These are phyloP conservation scores for Graphium colonna DNA, from an alignment of 2,888 invertebrate genomes.

Conservation along the genomic window DNA sequence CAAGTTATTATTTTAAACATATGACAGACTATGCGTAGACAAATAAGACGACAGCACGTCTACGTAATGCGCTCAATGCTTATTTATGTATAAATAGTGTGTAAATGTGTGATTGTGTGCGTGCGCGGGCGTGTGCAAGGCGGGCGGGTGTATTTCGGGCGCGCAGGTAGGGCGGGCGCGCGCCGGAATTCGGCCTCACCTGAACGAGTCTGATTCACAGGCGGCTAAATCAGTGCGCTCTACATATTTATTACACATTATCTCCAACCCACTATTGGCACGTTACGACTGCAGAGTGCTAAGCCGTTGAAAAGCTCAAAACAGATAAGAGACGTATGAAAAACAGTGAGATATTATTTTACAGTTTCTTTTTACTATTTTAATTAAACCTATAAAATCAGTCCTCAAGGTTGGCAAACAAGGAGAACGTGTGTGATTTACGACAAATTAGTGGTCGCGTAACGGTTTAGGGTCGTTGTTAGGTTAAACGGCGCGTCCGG, in stretches of 20 bases:
- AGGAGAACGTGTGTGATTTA: slow-evolving; percentile 55
- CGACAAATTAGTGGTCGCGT: slow-evolving; percentile 65
- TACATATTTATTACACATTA: slow-evolving; percentile 59
- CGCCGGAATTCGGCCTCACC: slow-evolving; percentile 77
- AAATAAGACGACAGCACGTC: slow-evolving; percentile 1
- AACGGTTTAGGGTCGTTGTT: slow-evolving; percentile 62
- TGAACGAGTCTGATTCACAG: slow-evolving; percentile 72
- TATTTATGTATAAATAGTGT: slow-evolving; percentile 2
- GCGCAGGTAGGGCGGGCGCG: slow-evolving; percentile 65
- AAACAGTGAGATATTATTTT: too few species aligned
- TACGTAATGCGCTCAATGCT: slow-evolving; percentile 1
- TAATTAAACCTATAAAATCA: slow-evolving; percentile 27
- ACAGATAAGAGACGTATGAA: not conserved
- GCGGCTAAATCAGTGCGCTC: slow-evolving; percentile 68
- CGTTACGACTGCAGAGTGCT: slow-evolving; percentile 36
- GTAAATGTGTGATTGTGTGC: slow-evolving; percentile 34
- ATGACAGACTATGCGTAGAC: not conserved
- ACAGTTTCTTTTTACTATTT: too few species aligned
- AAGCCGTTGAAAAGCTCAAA: slow-evolving; percentile 26
- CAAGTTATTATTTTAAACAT: too few species aligned
- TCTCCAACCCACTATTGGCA: slow-evolving; percentile 36
- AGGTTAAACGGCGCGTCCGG: slow-evolving; percentile 58
- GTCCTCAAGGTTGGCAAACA: slow-evolving; percentile 29
- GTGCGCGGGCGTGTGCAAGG: slow-evolving; percentile 46
- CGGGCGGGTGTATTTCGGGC: slow-evolving; percentile 68